Conservation (phyloP, 2,797 vertebrate species). For the Pseudomugil tenellus region DNA sequence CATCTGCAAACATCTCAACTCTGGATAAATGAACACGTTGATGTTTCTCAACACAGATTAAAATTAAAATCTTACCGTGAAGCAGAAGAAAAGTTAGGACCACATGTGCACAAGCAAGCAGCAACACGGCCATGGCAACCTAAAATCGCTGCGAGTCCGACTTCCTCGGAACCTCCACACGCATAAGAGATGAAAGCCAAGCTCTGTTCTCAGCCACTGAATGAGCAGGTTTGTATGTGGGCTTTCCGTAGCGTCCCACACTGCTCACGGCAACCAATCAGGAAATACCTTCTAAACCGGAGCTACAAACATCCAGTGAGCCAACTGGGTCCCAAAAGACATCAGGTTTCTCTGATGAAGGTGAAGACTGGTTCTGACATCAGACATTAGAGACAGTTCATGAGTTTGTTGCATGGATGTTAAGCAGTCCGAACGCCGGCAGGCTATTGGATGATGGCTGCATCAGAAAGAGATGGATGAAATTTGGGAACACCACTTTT, state of each 20-base stretch:
- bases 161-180: slow-evolving; percentile 59
- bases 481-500: too few species aligned
- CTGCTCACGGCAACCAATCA: slow-evolving; percentile 76
- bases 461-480: too few species aligned
- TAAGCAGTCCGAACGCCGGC: slow-evolving; percentile 2
- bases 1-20: background rate
- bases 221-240: slow-evolving; percentile 72
- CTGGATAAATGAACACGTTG: background rate
- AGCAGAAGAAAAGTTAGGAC: slow-evolving; percentile 51
- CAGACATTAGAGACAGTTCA: slow-evolving; percentile 15
- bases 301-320: slow-evolving; percentile 70
- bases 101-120: slow-evolving; percentile 47
- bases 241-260: slow-evolving; percentile 67
- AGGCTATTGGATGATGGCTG: background rate
- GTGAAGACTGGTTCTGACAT: slow-evolving; percentile 23
- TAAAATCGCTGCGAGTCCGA: slow-evolving; percentile 49
- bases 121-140: slow-evolving; percentile 63
- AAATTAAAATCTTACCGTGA: slow-evolving; percentile 60
- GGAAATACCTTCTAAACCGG: slow-evolving; percentile 72
- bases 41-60: background rate
- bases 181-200: slow-evolving; percentile 71
- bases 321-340: slow-evolving; percentile 52
- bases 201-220: slow-evolving; percentile 75
- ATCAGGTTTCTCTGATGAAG: slow-evolving; percentile 14
- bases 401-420: slow-evolving; percentile 5